Conservation (phyloP, 2,888 invertebrate species). For the Ellobium chinense region DNA sequence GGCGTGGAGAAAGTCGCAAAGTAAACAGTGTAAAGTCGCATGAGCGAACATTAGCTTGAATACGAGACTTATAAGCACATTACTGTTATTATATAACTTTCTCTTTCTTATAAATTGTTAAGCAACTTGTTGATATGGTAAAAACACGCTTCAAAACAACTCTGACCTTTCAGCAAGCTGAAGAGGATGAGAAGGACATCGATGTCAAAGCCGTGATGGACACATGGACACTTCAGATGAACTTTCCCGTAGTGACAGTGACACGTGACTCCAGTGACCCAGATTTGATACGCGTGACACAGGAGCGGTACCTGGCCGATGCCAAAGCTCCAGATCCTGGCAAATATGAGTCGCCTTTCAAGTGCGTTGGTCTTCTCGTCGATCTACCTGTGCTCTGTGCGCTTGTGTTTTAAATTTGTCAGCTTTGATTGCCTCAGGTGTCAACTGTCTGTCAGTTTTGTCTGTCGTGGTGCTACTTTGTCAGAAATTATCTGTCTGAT, state of each 20-base stretch:
- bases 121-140: background rate
- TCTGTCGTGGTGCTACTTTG: too few species aligned
- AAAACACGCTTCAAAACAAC: too few species aligned
- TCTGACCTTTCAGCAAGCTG: conserved; percentile 44
- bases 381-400: too few species aligned
- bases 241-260: conserved; percentile 71
- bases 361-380: conserved; percentile 58
- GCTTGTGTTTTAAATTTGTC: background rate
- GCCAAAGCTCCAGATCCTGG: conserved; percentile 73
- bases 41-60: too few species aligned
- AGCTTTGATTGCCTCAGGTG: background rate
- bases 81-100: too few species aligned
- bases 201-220: conserved; percentile 70
- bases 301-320: conserved; percentile 67
- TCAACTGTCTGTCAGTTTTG: too few species aligned
- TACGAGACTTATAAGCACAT: too few species aligned
- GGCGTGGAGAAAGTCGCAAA: too few species aligned
- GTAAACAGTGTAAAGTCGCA: too few species aligned
- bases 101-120: too few species aligned
- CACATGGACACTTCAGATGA: conserved; percentile 76
- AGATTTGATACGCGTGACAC: conserved; percentile 72
- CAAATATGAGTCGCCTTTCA: conserved; percentile 55
- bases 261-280: conserved; percentile 56
- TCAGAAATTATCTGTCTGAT: too few species aligned
- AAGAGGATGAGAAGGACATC: conserved; percentile 47